phyloP scores from a whole-genome alignment of 2,888 invertebrate genomes.

The Hipparchia semele region DNA sequence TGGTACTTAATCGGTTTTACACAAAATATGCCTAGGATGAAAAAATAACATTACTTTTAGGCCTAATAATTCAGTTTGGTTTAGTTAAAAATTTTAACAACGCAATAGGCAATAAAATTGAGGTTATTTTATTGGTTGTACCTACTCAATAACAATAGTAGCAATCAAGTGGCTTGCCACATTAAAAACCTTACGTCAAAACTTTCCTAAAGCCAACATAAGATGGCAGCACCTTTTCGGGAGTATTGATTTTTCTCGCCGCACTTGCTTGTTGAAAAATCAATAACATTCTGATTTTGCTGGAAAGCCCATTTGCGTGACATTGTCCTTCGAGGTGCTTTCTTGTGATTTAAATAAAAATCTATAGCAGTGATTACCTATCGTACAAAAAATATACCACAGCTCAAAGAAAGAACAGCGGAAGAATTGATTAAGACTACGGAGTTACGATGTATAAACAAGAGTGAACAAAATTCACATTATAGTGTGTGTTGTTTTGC shows the following conservation, averaged over 20 bases:
- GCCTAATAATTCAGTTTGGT: too few species aligned
- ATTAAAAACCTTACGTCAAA: slow-evolving; percentile 13
- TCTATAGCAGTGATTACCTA: slow-evolving; percentile 21
- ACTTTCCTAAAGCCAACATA: neutral
- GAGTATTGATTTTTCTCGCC: slow-evolving; percentile 71
- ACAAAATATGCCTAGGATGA: too few species aligned
- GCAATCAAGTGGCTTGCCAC: neutral
- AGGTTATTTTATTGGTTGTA: too few species aligned
- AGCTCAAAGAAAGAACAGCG: slow-evolving; percentile 17
- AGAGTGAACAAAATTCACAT: slow-evolving; percentile 68
- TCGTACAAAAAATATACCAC: slow-evolving; percentile 23
- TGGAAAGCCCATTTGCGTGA: slow-evolving; percentile 62
- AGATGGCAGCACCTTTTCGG: slow-evolving; percentile 64
- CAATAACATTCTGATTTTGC: slow-evolving; percentile 65
- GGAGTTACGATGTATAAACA: slow-evolving; percentile 57
- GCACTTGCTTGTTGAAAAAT: slow-evolving; percentile 58
- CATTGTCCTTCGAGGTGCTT: slow-evolving; percentile 48
- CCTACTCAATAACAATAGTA: neutral
- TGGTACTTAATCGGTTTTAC: too few species aligned
- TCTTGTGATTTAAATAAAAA: slow-evolving; percentile 44
- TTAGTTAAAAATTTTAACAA: too few species aligned
- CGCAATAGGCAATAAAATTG: too few species aligned
- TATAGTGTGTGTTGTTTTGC: slow-evolving; percentile 66
- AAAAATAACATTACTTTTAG: too few species aligned
- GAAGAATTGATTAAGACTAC: slow-evolving; percentile 38